These are phyloP conservation scores for Meloidogyne hapla DNA, from an alignment of 1,140 invertebrate species.

Conservation along the genomic window DNA sequence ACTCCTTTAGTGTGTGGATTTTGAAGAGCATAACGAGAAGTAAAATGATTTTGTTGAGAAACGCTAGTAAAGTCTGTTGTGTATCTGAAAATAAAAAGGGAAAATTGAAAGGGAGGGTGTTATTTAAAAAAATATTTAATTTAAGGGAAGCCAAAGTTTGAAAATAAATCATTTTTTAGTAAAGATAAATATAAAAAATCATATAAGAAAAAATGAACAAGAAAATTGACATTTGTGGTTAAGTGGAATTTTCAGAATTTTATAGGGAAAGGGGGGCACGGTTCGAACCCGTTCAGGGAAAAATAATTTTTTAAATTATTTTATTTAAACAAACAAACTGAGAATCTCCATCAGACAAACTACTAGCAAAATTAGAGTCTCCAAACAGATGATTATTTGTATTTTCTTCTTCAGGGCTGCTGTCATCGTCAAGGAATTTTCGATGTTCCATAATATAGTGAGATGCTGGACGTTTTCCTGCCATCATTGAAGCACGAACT, in stretches of 20 bases:
- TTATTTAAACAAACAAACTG: constrained; percentile 1
- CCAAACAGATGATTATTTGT: constrained; percentile 23
- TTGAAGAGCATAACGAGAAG: not conserved
- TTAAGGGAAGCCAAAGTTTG: not conserved
- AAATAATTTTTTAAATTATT: too few species aligned
- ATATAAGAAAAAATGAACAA: too few species aligned
- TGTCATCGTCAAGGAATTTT: not conserved
- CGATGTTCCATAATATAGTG: constrained; percentile 2
- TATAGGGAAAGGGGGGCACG: too few species aligned
- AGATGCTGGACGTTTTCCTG: constrained; percentile 9
- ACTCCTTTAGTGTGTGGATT: constrained; percentile 12
- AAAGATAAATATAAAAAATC: too few species aligned
- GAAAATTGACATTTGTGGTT: too few species aligned
- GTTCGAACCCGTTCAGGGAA: too few species aligned
- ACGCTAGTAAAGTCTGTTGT: constrained; percentile 42
- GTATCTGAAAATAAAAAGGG: constrained; percentile 25
- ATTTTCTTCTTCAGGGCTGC: constrained; percentile 20
- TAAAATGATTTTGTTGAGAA: constrained; percentile 27
- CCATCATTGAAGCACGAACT: constrained; percentile 25
- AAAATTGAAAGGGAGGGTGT: not conserved
- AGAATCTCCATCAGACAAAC: constrained; percentile 12
- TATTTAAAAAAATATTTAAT: not conserved
- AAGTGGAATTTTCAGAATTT: too few species aligned
- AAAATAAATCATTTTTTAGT: too few species aligned
- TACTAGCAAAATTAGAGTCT: constrained; percentile 20